These are phyloP conservation scores for Bufotes viridis DNA, from an alignment of 2,797 vertebrate genomes.

Conservation along the genomic window DNA sequence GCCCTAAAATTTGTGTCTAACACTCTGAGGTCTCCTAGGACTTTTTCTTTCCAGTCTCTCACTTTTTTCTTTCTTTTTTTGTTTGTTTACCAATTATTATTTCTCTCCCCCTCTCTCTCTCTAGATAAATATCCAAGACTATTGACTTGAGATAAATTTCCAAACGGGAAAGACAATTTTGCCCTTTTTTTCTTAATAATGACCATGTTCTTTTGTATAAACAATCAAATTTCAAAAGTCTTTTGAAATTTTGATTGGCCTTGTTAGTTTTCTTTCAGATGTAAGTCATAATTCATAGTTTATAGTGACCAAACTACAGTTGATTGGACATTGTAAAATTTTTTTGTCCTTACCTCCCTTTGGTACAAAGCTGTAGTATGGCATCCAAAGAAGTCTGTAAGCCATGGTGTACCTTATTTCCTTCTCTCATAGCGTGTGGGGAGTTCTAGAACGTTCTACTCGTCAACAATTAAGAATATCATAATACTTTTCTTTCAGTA, in stretches of 20 bases:
- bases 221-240: background rate
- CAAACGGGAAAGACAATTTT: background rate
- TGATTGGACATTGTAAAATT: background rate
- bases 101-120: too few relatives aligned
- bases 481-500: background rate
- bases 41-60: too few relatives aligned
- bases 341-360: background rate
- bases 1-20: too few relatives aligned
- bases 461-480: background rate
- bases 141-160: background rate
- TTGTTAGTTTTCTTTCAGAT: background rate
- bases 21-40: too few relatives aligned
- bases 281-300: background rate
- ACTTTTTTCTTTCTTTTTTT: too few relatives aligned
- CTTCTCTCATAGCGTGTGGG: background rate
- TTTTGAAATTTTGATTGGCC: background rate
- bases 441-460: background rate
- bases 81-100: too few relatives aligned
- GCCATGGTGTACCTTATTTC: background rate
- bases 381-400: background rate
- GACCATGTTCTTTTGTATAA: background rate
- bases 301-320: background rate
- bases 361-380: background rate
- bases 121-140: too few relatives aligned
- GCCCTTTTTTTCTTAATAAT: background rate